phyloP scores from a whole-genome alignment of 2,888 invertebrate species.

The Nomada ruficornis region DNA sequence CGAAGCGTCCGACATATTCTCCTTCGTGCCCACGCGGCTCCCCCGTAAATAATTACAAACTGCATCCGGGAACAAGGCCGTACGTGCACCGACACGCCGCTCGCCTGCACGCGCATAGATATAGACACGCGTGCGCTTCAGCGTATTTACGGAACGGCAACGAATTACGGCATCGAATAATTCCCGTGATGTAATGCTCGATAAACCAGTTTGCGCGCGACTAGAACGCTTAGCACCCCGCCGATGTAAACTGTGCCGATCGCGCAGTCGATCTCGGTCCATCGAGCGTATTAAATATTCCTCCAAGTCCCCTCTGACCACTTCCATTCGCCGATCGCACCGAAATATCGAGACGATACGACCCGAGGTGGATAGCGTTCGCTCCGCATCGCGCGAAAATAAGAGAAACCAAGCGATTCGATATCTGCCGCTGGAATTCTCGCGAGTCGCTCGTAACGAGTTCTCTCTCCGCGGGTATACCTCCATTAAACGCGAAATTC shows the following conservation, averaged over 20 bases:
- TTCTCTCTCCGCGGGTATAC: slow-evolving; percentile 73
- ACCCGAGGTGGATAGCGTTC: not conserved
- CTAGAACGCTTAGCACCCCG: slow-evolving; percentile 32
- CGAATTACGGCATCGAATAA: slow-evolving; percentile 65
- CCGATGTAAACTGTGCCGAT: not conserved
- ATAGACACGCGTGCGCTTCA: slow-evolving; percentile 23
- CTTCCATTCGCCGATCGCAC: not conserved
- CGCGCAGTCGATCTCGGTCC: not conserved
- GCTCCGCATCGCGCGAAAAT: slow-evolving; percentile 47
- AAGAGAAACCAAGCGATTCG: slow-evolving; percentile 51
- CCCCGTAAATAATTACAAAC: slow-evolving; percentile 69
- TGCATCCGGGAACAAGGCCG: slow-evolving; percentile 59
- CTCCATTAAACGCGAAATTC: slow-evolving; percentile 83
- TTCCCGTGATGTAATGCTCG: slow-evolving; percentile 69
- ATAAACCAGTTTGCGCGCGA: slow-evolving; percentile 72
- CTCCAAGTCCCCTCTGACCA: slow-evolving; percentile 6
- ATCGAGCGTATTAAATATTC: too few relatives aligned
- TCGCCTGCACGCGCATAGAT: slow-evolving; percentile 33
- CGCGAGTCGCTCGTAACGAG: slow-evolving; percentile 63
- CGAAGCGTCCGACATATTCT: slow-evolving; percentile 29
- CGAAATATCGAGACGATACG: slow-evolving; percentile 3
- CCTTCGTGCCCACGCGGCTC: slow-evolving; percentile 46
- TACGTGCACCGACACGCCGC: slow-evolving; percentile 30
- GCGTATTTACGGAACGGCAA: slow-evolving; percentile 53
- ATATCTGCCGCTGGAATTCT: slow-evolving; percentile 69